Percentiles rank a stretch among this genome's conserved stretches.
phyloP scores from a whole-genome alignment of 2,113 vertebrate genomes.

The Panthera leo region DNA sequence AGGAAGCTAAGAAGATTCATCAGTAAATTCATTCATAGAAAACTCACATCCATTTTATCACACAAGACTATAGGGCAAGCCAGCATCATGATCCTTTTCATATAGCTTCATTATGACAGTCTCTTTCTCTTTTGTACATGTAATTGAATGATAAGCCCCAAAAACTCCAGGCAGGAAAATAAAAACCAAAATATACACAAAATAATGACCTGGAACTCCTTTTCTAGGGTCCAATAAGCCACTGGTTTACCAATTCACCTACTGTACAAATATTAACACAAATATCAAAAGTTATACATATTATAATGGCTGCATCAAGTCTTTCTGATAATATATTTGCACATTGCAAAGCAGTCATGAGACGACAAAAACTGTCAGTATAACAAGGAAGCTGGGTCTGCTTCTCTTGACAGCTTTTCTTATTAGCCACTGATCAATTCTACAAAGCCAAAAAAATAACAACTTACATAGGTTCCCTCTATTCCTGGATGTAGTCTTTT shows the following conservation, averaged over 20 bases:
- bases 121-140: not conserved
- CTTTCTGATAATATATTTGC: not conserved
- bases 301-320: not conserved
- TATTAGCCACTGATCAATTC: not conserved
- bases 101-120: not conserved
- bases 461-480: not conserved
- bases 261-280: not conserved
- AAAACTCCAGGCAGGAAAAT: not conserved
- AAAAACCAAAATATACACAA: not conserved
- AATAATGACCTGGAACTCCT: not conserved
- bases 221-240: not conserved
- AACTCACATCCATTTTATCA: not conserved
- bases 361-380: not conserved
- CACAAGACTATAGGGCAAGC: not conserved
- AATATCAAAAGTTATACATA: constrained; percentile 15
- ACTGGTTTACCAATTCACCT: not conserved
- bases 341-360: not conserved
- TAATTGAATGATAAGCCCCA: not conserved
- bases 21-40: not conserved
- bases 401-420: not conserved
- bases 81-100: not conserved
- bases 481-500: not conserved
- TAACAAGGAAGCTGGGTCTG: not conserved
- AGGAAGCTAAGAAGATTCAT: not conserved
- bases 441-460: not conserved